These are phyloP conservation scores for Hydriomena furcata DNA, from an alignment of 2,888 invertebrate genomes.

Conservation along the genomic window DNA sequence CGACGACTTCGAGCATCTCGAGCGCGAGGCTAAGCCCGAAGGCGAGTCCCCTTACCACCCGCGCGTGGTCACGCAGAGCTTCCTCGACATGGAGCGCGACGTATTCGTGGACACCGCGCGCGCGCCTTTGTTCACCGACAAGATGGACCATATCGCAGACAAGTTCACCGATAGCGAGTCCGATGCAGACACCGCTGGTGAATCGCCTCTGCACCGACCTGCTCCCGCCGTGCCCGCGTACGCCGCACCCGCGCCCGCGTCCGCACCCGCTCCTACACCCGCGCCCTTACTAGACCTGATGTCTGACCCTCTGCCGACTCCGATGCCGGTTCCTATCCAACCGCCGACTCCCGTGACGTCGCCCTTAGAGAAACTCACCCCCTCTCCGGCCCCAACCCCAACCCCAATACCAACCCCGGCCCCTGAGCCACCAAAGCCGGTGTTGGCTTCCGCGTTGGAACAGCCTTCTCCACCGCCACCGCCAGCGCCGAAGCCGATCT, in stretches of 20 bases:
- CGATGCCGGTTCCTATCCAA: slow-evolving; percentile 37
- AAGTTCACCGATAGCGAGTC: slow-evolving; percentile 84
- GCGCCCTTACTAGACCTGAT: slow-evolving; percentile 20
- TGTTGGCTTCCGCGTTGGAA: no score
- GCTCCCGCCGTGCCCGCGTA: slow-evolving; percentile 53
- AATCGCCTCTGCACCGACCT: slow-evolving; percentile 71
- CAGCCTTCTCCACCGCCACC: slow-evolving; percentile 33
- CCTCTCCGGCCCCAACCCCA: slow-evolving; percentile 35
- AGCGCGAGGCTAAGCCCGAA: slow-evolving; percentile 80
- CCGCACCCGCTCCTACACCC: slow-evolving; percentile 38
- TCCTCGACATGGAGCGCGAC: slow-evolving; percentile 78
- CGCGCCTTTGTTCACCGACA: slow-evolving; percentile 63
- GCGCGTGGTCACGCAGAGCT: slow-evolving; percentile 65
- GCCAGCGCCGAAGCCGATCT: slow-evolving; percentile 45
- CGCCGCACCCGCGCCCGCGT: slow-evolving; percentile 38
- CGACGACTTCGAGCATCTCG: slow-evolving; percentile 90
- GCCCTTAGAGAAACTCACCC: slow-evolving; percentile 34
- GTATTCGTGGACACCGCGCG: slow-evolving; percentile 65
- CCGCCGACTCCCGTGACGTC: slow-evolving; percentile 50
- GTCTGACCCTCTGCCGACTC: slow-evolving; percentile 36
- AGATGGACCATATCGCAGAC: slow-evolving; percentile 75
- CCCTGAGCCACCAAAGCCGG: slow-evolving; percentile 36
- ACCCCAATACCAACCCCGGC: slow-evolving; percentile 20
- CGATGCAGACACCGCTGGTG: slow-evolving; percentile 76
- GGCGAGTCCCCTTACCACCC: slow-evolving; percentile 54